Conservation (phyloP, 2,113 vertebrate genomes). For the Todiramphus chloris region DNA sequence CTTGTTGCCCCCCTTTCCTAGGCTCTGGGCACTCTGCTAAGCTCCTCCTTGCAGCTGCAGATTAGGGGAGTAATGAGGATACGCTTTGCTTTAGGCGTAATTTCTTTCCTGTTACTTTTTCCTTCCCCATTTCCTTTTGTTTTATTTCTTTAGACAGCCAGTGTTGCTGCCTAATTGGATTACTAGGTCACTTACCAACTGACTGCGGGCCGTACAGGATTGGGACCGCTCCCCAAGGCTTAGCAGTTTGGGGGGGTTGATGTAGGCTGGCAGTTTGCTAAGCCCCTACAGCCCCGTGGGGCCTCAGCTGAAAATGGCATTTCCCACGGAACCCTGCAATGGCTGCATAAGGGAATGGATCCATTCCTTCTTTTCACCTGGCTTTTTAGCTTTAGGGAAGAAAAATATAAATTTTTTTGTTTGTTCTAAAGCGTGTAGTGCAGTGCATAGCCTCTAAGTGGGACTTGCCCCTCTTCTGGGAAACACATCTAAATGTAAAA, state of each 20-base stretch:
- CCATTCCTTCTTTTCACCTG: not conserved
- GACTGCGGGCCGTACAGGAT: not conserved
- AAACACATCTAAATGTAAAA: not conserved
- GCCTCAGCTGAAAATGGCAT: not conserved
- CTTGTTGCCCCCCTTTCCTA: not conserved
- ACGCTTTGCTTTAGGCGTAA: not conserved
- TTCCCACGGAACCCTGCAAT: fast-evolving
- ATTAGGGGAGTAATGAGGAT: not conserved
- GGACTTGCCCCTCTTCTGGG: not conserved
- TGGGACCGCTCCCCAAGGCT: not conserved
- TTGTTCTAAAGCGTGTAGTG: not conserved
- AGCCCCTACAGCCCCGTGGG: fast-evolving
- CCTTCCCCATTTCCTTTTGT: not conserved
- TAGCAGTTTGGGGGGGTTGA: not conserved
- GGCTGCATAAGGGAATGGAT: not conserved
- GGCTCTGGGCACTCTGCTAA: not conserved
- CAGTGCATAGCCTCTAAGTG: not conserved
- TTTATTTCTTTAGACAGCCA: not conserved
- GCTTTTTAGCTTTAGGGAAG: not conserved
- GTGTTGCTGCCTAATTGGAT: not conserved
- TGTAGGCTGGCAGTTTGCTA: not conserved
- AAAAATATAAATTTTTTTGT: not conserved
- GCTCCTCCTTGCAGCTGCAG: not conserved
- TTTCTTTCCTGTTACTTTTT: not conserved
- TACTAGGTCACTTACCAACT: not conserved